Base-by-base conservation (phyloP, 2,888 invertebrate species). In the Dascillus cervinus region DNA sequence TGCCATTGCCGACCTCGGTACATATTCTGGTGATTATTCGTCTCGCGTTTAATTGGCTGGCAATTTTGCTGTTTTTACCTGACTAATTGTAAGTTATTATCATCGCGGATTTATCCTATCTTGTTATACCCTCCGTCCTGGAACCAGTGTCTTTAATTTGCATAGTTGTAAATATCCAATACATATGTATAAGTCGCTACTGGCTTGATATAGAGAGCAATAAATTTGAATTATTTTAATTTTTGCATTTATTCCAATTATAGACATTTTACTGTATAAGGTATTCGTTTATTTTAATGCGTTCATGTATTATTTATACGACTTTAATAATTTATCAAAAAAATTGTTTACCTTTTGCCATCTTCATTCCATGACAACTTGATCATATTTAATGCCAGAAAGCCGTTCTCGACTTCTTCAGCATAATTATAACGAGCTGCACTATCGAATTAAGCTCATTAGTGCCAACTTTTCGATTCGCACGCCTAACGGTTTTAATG, bases 151-250 rank as follows among this genome's bases (percentile, higher is more conserved):
- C 42, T 43, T 44, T 46, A 44, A 53, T 54, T 52, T 54, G 51
- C 53, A 50, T 55, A 50, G 54, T 43, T 43, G 50, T 54, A 52
- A 53, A 55, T 55, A 53, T 53, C 39, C 43, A 44, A 43, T 52
- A 52, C 48, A 46, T 48, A 47, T 51, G 49, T 54, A 45, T 39
- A 35, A 48, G 51, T 53, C 44, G 55, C 53, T 53, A 52, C 53
- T 46, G 46, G 48, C 45, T 47, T 54, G 51, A 53, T 45, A 49
- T 49, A 53, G 44, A 46, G 45, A 36, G 46, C 46, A 45, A 56
- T 55, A 55, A 55, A 55, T 55, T 50, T 49, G 44, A 53, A 50
- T 50, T 55, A 54, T 55, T 55, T 54, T 52, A 49, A 51, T 53
- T 55, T 51, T 45, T 44, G 40, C 51, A 54, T 55, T 53, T 53